Percentiles rank a stretch among this genome's conserved stretches.
Conservation (phyloP, 2,797 vertebrate species). For the Remorina albescens region DNA sequence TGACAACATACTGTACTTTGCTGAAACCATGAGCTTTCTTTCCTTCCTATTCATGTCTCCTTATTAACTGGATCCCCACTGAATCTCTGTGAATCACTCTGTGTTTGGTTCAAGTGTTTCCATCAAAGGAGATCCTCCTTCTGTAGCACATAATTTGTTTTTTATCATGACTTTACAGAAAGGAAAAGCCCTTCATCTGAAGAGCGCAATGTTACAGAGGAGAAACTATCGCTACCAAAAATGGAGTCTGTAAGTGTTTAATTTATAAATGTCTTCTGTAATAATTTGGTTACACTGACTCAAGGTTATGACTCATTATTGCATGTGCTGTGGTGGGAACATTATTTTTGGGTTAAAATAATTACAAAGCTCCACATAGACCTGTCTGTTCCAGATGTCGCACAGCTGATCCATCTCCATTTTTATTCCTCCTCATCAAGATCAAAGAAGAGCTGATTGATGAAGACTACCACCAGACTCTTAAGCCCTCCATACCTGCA, state of each 20-base stretch:
- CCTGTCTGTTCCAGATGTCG: not conserved
- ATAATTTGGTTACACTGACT: not conserved
- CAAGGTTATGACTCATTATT: not conserved
- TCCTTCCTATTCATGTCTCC: not conserved
- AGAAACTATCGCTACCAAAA: slow-evolving; percentile 10
- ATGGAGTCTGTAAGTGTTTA: slow-evolving; percentile 41
- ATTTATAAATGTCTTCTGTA: not conserved
- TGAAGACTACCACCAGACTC: slow-evolving; percentile 89
- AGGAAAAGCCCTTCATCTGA: not conserved
- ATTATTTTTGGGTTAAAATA: not conserved
- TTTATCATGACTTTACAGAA: slow-evolving; percentile 10
- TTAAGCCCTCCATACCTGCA: slow-evolving; percentile 77
- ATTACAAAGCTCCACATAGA: not conserved
- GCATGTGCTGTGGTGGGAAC: too few species aligned
- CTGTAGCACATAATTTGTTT: not conserved
- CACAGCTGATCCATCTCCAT: slow-evolving; percentile 74
- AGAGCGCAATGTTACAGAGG: not conserved
- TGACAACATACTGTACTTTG: not conserved
- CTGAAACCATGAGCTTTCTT: not conserved
- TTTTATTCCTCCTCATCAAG: slow-evolving; percentile 82
- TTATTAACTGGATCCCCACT: not conserved
- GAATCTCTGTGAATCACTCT: too few species aligned
- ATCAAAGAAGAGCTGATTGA: slow-evolving; percentile 95
- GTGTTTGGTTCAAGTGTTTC: not conserved
- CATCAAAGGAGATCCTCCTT: not conserved